A percentile compares a stretch with the other conserved stretches of the same genome.
Evolutionary conservation across 2,888 invertebrate species (phyloP).

Genomic region (Polymixis flavicincta): DNA sequence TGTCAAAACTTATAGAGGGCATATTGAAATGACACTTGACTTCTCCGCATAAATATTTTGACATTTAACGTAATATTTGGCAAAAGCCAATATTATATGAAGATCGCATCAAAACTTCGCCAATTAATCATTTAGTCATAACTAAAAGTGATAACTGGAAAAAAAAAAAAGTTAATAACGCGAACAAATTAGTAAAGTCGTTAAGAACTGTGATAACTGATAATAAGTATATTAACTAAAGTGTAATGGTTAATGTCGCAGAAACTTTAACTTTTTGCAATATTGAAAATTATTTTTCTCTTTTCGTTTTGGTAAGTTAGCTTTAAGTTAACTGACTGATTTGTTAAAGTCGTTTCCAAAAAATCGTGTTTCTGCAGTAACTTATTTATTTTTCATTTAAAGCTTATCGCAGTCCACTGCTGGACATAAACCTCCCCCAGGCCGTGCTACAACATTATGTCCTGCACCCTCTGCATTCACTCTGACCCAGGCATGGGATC

Average conservation of each 20-base stretch:
- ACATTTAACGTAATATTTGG: neutral
- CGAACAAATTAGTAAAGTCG: constrained; percentile 13
- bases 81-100: neutral
- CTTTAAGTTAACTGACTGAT: neutral
- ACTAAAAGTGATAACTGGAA: constrained; percentile 1
- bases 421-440: too few species aligned
- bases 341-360: neutral
- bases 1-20: neutral
- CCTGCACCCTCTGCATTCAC: too few species aligned
- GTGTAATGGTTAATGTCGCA: neutral
- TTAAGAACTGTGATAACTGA: constrained; percentile 1
- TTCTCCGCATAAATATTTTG: neutral
- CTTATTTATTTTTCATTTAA: neutral
- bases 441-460: neutral
- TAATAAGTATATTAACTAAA: constrained; percentile 3
- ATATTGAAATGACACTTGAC: neutral
- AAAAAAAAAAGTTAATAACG: constrained; percentile 17
- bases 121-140: neutral
- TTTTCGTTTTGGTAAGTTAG: constrained; percentile 24
- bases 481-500: too few species aligned
- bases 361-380: neutral
- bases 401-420: neutral
- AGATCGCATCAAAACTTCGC: neutral
- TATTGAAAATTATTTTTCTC: neutral
- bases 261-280: constrained; percentile 20